Conservation (phyloP, 53 echinoderm and acorn worm genomes). For the Antedon mediterranea region DNA sequence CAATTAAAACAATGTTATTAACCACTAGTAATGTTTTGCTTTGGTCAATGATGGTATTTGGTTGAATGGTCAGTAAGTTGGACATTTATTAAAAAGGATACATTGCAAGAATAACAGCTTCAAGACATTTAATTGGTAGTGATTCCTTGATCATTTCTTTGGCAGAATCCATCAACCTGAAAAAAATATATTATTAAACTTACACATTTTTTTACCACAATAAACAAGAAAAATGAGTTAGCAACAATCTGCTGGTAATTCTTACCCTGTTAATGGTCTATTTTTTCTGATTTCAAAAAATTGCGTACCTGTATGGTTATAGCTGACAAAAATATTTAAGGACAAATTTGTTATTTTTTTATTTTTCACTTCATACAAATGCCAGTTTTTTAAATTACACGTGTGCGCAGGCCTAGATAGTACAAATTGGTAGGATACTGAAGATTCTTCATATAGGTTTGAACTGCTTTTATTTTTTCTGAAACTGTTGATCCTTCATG, state of each 20-base stretch:
- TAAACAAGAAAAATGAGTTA: background rate
- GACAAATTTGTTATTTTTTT: background rate
- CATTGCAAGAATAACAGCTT: constrained; percentile 82
- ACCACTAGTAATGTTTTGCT: too few relatives aligned
- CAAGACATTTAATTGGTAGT: constrained; percentile 92
- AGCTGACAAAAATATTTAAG: constrained; percentile 20
- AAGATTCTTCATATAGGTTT: constrained; percentile 73
- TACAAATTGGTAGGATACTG: constrained; percentile 79
- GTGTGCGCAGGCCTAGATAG: too few relatives aligned
- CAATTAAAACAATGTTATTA: too few relatives aligned
- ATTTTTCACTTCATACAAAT: too few relatives aligned
- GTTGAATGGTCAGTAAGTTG: too few relatives aligned
- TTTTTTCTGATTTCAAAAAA: constrained; percentile 93
- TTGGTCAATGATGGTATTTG: too few relatives aligned
- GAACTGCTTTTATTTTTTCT: constrained; percentile 57
- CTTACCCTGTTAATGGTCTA: constrained; percentile 90
- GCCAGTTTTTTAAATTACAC: too few relatives aligned
- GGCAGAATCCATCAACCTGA: constrained; percentile 73
- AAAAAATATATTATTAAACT: too few relatives aligned
- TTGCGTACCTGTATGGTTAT: constrained; percentile 94
- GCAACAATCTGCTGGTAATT: too few relatives aligned
- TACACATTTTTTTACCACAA: background rate
- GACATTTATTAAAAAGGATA: constrained; percentile 38
- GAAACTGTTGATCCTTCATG: constrained; percentile 38
- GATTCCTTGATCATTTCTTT: constrained; percentile 97